A percentile compares a stretch with the other conserved stretches of the same genome.
Conservation (phyloP, 1,140 invertebrate genomes). For the Pogonomyrmex barbatus region DNA sequence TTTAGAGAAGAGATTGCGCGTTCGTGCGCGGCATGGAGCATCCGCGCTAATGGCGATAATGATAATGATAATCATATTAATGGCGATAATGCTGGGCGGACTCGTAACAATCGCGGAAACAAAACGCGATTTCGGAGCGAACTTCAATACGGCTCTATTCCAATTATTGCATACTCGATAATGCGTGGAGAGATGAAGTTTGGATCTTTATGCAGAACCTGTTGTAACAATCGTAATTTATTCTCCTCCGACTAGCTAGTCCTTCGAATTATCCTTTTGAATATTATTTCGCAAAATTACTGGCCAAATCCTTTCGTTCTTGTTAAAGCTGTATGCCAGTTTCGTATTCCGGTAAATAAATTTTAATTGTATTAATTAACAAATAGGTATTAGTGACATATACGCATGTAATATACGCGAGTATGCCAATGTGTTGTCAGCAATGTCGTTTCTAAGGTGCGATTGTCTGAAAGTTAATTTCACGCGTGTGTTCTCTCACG, state of each 20-base stretch:
- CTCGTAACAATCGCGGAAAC: not conserved
- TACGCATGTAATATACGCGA: too few species aligned
- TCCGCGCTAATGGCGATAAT: slow-evolving; percentile 55
- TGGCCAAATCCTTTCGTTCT: not conserved
- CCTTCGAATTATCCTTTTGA: not conserved
- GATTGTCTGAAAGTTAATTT: slow-evolving; percentile 46
- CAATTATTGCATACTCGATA: slow-evolving; percentile 18
- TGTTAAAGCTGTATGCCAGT: not conserved
- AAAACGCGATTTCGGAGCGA: slow-evolving; percentile 33
- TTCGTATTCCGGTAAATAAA: not conserved
- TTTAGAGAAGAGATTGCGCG: slow-evolving; percentile 32
- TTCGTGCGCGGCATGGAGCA: slow-evolving; percentile 49
- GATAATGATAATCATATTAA: slow-evolving; percentile 49
- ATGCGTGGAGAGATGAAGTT: not conserved
- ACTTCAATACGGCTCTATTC: not conserved
- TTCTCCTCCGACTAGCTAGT: not conserved
- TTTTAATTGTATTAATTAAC: not conserved
- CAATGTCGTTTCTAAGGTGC: slow-evolving; percentile 20
- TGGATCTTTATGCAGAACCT: not conserved
- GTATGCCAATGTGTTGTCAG: too few species aligned
- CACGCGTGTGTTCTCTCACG: slow-evolving; percentile 18
- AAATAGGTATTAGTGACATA: not conserved
- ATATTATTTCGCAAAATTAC: not conserved
- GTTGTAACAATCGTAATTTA: not conserved
- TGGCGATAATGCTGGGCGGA: slow-evolving; percentile 3